phyloP scores from a whole-genome alignment of 2,113 vertebrate species.

The Archocentrus centrarchus region DNA sequence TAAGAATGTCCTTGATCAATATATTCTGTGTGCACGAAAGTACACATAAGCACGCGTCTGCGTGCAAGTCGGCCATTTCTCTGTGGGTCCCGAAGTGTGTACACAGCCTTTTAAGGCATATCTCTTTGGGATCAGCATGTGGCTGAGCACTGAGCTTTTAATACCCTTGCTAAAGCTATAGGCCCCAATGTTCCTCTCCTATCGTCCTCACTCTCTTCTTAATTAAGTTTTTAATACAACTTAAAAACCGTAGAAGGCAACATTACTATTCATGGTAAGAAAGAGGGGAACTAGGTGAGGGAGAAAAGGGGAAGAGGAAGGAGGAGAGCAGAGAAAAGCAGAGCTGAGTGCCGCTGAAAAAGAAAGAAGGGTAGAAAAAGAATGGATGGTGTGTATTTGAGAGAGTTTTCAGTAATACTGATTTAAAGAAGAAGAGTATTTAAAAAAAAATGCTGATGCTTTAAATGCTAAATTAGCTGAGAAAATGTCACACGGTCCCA shows the following conservation, averaged over 20 bases:
- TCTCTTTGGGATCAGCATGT: slow-evolving; percentile 66
- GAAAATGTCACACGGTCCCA: slow-evolving; percentile 69
- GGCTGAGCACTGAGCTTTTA: slow-evolving; percentile 68
- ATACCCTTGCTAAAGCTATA: slow-evolving; percentile 57
- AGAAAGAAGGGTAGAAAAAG: not conserved
- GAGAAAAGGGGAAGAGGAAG: not conserved
- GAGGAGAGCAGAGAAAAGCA: not conserved
- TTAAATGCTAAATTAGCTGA: slow-evolving; percentile 64
- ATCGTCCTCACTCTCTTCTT: slow-evolving; percentile 19
- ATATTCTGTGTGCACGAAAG: slow-evolving; percentile 25
- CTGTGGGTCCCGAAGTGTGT: slow-evolving; percentile 11
- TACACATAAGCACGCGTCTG: slow-evolving; percentile 5
- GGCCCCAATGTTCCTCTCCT: slow-evolving; percentile 34
- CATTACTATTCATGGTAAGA: slow-evolving; percentile 58
- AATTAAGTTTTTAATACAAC: slow-evolving; percentile 66
- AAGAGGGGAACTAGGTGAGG: not conserved
- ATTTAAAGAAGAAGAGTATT: slow-evolving; percentile 54
- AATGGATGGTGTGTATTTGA: slow-evolving; percentile 1
- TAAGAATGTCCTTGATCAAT: slow-evolving; percentile 68
- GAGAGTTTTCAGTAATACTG: slow-evolving; percentile 34
- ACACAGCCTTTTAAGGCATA: slow-evolving; percentile 58
- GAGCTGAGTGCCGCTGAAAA: not conserved
- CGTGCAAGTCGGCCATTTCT: slow-evolving; percentile 9
- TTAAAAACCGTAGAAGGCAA: slow-evolving; percentile 50
- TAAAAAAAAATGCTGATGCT: slow-evolving; percentile 64